These are phyloP conservation scores for Garrulus glandarius DNA, from an alignment of 2,797 vertebrate genomes.

Conservation along the genomic window DNA sequence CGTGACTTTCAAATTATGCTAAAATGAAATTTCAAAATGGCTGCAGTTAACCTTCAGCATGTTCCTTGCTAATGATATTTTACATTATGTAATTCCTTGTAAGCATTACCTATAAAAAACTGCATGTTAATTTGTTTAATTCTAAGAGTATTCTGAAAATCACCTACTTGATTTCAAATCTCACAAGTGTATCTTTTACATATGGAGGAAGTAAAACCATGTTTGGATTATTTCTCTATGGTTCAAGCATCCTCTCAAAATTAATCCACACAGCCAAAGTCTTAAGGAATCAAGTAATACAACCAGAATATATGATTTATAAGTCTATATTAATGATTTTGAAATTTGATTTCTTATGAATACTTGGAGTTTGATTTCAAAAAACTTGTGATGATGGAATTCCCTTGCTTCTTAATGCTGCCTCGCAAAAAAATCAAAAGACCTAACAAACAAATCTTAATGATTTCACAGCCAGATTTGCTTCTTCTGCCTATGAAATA, in stretches of 20 bases:
- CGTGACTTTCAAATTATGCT: not conserved
- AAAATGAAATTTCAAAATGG: conserved; percentile 57
- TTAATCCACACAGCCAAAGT: not conserved
- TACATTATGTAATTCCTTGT: not conserved
- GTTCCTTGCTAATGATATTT: conserved; percentile 34
- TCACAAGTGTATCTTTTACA: conserved; percentile 39
- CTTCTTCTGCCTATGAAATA: conserved; percentile 7
- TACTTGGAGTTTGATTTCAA: conserved; percentile 63
- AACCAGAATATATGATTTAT: not conserved
- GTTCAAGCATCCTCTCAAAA: not conserved
- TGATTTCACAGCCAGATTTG: conserved; percentile 32
- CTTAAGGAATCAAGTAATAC: not conserved
- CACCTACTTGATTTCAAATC: conserved; percentile 42
- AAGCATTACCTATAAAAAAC: not conserved
- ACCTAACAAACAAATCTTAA: conserved; percentile 27
- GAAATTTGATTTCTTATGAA: conserved; percentile 46
- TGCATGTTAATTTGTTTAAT: conserved; percentile 64
- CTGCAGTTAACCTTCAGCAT: conserved; percentile 34
- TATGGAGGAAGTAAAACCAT: conserved; percentile 13
- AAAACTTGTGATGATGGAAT: conserved; percentile 66
- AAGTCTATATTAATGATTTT: conserved; percentile 40
- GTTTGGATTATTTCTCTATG: conserved; percentile 39
- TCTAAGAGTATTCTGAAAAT: conserved; percentile 58
- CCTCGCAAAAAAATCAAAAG: conserved; percentile 9
- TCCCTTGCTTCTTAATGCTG: conserved; percentile 67